Evolutionary conservation across 2,113 vertebrate species (phyloP).

Genomic region (Trinectes maculatus): DNA sequence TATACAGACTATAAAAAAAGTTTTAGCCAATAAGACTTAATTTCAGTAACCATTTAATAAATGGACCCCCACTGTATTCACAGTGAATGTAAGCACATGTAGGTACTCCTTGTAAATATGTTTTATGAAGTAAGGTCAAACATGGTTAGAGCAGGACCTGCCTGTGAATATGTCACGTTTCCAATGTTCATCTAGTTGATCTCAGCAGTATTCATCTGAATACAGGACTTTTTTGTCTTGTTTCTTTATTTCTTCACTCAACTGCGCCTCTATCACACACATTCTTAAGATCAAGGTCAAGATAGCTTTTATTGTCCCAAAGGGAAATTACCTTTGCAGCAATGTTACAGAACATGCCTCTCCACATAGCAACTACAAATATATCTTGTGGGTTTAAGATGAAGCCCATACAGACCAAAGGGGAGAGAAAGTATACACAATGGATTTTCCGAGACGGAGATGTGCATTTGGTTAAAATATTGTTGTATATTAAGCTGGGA

Average conservation of each 20-base stretch:
- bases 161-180: background rate
- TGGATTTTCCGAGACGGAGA: constrained; percentile 15
- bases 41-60: no score
- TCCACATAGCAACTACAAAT: constrained; percentile 41
- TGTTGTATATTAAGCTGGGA: constrained; percentile 20
- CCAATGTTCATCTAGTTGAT: background rate
- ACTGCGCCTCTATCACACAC: background rate
- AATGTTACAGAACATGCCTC: constrained; percentile 37
- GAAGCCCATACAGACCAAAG: constrained; percentile 45
- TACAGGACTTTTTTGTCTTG: background rate
- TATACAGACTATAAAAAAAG: no score
- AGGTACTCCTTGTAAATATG: no score
- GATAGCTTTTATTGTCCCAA: constrained; percentile 59
- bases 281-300: constrained; percentile 51
- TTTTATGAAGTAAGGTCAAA: no score
- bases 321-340: constrained; percentile 52
- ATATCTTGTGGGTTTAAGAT: constrained; percentile 31
- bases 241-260: constrained; percentile 1
- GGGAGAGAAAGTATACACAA: constrained; percentile 23
- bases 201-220: background rate
- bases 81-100: no score
- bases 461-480: constrained; percentile 3
- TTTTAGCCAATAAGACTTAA: no score
- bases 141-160: no score
- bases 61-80: no score